A percentile compares a stretch with the other conserved stretches of the same genome.
Evolutionary conservation across 53 echinoderm and acorn worm genomes (phyloP).

Genomic region (Echinometra lucunter): DNA sequence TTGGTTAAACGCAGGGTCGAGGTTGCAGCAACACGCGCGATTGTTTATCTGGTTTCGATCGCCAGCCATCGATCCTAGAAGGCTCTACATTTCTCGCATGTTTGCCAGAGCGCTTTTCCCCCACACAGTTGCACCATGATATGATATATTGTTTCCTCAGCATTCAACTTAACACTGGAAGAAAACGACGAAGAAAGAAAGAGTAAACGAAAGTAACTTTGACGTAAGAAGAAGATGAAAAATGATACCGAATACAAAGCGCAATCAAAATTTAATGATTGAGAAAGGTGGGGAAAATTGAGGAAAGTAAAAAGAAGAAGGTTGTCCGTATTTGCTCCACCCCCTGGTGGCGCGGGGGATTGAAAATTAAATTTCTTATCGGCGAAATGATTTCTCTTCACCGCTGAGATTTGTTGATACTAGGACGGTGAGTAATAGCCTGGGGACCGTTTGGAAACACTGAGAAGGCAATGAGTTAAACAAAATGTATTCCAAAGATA

Average conservation of each 20-base stretch:
- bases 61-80: slow-evolving; percentile 43
- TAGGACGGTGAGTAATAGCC: slow-evolving; percentile 53
- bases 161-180: neutral
- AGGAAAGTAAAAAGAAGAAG: slow-evolving; percentile 5
- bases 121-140: slow-evolving; percentile 40
- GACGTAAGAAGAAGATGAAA: slow-evolving; percentile 37
- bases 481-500: neutral
- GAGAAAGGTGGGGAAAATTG: slow-evolving; percentile 43
- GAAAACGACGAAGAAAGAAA: slow-evolving; percentile 25
- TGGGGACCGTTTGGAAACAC: slow-evolving; percentile 36
- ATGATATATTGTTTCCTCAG: slow-evolving; percentile 63
- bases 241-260: slow-evolving; percentile 57
- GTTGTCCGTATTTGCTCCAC: neutral
- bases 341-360: slow-evolving; percentile 49
- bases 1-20: slow-evolving; percentile 45
- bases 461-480: slow-evolving; percentile 48
- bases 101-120: slow-evolving; percentile 18
- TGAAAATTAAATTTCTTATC: slow-evolving; percentile 65
- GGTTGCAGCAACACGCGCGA: slow-evolving; percentile 65
- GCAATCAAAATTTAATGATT: slow-evolving; percentile 65
- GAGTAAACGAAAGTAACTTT: slow-evolving; percentile 49
- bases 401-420: slow-evolving; percentile 70
- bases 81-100: slow-evolving; percentile 24
- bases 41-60: slow-evolving; percentile 68
- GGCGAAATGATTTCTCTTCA: slow-evolving; percentile 44